Conservation (phyloP, 2,888 invertebrate genomes). For the Acanthopleura granulata region DNA sequence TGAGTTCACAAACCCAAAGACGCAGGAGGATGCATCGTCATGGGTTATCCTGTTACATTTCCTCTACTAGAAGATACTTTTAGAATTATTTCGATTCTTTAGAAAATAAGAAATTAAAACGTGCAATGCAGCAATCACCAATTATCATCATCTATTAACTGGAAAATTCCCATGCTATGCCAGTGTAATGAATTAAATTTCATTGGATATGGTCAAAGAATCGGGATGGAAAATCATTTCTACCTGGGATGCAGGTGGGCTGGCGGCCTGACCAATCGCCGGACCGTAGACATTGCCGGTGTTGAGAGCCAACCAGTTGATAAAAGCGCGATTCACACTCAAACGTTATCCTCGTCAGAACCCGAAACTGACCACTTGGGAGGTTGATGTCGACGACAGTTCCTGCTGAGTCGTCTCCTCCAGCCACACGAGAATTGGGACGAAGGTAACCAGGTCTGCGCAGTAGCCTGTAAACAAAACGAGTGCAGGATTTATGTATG, state of each 20-base stretch:
- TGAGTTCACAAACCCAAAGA: too few relatives aligned
- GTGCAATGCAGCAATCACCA: too few relatives aligned
- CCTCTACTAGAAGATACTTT: background rate
- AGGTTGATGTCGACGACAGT: background rate
- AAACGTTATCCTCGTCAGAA: background rate
- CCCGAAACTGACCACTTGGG: background rate
- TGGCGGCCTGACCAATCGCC: constrained; percentile 13
- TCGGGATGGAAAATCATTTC: background rate
- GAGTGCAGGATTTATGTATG: too few relatives aligned
- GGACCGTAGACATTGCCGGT: background rate
- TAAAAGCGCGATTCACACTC: constrained; percentile 15
- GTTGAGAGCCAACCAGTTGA: background rate
- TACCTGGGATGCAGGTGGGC: constrained; percentile 6
- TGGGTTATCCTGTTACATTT: background rate
- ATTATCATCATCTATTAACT: too few relatives aligned
- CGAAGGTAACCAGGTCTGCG: background rate
- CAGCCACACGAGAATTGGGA: background rate
- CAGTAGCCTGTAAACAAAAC: too few relatives aligned
- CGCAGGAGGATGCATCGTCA: too few relatives aligned
- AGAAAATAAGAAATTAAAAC: too few relatives aligned
- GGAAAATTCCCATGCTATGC: background rate
- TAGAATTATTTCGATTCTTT: background rate
- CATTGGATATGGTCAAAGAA: background rate
- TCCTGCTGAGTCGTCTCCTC: background rate
- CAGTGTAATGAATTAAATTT: background rate